Evolutionary conservation across 2,797 vertebrate genomes (phyloP).

Genomic region (Antrozous pallidus): DNA sequence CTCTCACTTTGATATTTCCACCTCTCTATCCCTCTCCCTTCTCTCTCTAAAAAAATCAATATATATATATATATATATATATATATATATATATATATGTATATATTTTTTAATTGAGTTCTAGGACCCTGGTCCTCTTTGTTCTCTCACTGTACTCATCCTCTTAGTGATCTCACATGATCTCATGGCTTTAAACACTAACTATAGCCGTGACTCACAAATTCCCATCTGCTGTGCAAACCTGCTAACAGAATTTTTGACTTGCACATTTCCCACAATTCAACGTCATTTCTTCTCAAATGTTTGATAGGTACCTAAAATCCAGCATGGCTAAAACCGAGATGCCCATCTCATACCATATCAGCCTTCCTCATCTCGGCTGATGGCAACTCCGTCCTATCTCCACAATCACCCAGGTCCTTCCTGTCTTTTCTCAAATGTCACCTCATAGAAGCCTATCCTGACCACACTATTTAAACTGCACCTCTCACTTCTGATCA

Average conservation of each 20-base stretch:
- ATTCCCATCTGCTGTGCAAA: neutral
- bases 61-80: too few relatives aligned
- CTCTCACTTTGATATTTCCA: too few relatives aligned
- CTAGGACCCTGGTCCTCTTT: neutral
- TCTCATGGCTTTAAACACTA: neutral
- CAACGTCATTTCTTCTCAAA: neutral
- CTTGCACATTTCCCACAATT: neutral
- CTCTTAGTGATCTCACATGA: neutral
- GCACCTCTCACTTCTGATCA: neutral
- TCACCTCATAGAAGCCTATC: neutral
- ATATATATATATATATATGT: too few relatives aligned
- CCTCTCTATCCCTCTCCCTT: too few relatives aligned
- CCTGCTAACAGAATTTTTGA: neutral
- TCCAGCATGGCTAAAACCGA: neutral
- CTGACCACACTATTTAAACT: neutral
- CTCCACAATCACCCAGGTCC: neutral
- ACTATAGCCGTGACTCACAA: neutral
- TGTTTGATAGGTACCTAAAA: neutral
- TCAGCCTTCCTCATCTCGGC: neutral
- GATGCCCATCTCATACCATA: neutral
- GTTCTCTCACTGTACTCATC: neutral
- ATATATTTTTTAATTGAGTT: neutral
- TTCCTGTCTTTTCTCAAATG: neutral
- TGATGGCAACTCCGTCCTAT: neutral
- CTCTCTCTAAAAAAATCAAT: too few relatives aligned